phyloP scores from a whole-genome alignment of 2,113 vertebrate species.

The Pelodiscus sinensis region DNA sequence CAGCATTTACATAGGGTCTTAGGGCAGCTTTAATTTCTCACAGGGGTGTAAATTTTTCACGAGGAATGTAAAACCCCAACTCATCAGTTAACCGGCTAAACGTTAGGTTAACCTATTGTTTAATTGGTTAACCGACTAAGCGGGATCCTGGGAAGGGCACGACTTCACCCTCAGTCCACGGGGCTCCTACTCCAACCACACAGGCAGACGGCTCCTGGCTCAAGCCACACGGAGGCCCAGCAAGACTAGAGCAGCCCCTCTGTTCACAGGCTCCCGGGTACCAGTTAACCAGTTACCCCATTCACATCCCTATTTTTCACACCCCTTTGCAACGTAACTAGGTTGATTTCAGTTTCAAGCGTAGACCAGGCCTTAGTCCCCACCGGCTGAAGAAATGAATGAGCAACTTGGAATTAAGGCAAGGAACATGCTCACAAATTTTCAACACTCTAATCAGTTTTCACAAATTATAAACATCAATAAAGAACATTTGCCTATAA shows the following conservation, averaged over 20 bases:
- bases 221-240: too few species aligned
- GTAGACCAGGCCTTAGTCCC: neutral
- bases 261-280: too few species aligned
- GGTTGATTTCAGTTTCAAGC: neutral
- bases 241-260: too few species aligned
- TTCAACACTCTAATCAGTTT: neutral
- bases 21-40: neutral
- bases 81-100: too few species aligned
- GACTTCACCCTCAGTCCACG: too few species aligned
- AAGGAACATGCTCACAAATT: neutral
- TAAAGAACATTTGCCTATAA: rapidly evolving
- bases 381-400: neutral
- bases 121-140: too few species aligned
- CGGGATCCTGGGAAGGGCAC: too few species aligned
- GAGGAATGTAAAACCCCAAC: too few species aligned
- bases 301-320: neutral
- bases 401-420: neutral
- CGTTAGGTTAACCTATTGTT: too few species aligned
- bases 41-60: neutral
- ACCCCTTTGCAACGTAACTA: neutral
- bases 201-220: too few species aligned
- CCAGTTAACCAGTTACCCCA: too few species aligned
- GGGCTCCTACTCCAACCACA: too few species aligned
- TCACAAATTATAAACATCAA: rapidly evolving
- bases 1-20: neutral